Base-by-base conservation (phyloP, 2,888 invertebrate species). In the Eurois occulta region DNA sequence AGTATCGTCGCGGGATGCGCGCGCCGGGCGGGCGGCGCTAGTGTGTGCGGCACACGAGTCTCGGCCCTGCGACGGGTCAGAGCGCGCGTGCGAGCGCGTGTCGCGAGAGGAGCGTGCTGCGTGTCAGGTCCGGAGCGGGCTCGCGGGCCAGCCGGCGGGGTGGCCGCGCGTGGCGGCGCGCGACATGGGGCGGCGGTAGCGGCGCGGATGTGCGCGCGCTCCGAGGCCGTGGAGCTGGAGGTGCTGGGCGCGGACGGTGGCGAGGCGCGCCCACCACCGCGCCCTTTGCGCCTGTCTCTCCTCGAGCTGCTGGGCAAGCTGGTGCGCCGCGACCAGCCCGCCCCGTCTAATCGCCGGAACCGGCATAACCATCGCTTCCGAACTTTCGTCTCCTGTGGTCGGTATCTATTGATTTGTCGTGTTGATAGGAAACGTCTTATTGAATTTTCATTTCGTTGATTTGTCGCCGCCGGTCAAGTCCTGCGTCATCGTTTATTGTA, bases 131-230 rank as follows among this genome's bases (percentile, higher is more conserved):
- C 88, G 90, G 86, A 89, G 91, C 91, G 91, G 92, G 91, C 90
- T 88, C 90, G 90, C 89, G 91, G 91, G 91, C 90, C 88, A 90
- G 91, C 89, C 90, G 88, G 91, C 90, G 92, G 91, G 84, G 93
- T 91, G 92, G 92, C 90, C 91, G 92, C 93, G 86, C 94, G 95
- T 87, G 91, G 93, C 87, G 97, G 84, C 97, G 97, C 90, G 97
- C 97, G 88, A 97, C 97, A 93, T 98, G 98, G 95, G 97, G 98
- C 97, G 97, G 97, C 92, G 97, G 97, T 91, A 97, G 97, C 91
- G 98, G 97, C 96, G 97, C 97, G 91, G 97, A 98, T 98, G 98
- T 98, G 98, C 98, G 97, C 98, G 92, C 98, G 98, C 90, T 98
- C 98, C 46, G 98, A 98, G 93, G 98, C 98, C 97, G 96, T 98